phyloP scores from a whole-genome alignment of 2,888 invertebrate genomes.

The Ceriagrion tenellum region DNA sequence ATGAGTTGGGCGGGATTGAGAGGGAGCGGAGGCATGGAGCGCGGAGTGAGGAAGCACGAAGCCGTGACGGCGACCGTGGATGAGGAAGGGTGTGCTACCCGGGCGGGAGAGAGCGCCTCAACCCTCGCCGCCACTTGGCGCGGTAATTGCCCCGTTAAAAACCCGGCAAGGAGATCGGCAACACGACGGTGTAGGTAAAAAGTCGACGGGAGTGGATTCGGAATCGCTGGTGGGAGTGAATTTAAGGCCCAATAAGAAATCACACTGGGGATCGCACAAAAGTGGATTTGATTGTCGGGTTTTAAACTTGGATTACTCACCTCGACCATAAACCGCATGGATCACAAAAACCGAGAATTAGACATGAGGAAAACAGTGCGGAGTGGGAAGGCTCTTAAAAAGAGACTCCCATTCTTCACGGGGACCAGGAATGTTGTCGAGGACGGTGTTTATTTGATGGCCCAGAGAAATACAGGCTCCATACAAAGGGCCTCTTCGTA shows the following conservation, averaged over 20 bases:
- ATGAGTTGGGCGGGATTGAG: not conserved
- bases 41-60: not conserved
- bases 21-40: not conserved
- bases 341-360: constrained; percentile 2
- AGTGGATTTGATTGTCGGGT: constrained; percentile 29
- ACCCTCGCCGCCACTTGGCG: not conserved
- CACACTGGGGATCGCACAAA: not conserved
- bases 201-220: constrained; percentile 31
- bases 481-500: not conserved
- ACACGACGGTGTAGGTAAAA: constrained; percentile 43
- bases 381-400: not conserved
- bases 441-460: not conserved
- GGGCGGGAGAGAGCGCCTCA: not conserved
- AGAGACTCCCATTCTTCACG: not conserved
- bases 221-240: constrained; percentile 29
- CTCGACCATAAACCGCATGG: constrained; percentile 30
- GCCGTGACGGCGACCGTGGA: constrained; percentile 40
- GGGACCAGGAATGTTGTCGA: not conserved
- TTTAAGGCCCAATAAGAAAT: constrained; percentile 49
- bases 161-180: not conserved
- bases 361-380: not conserved
- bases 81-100: not conserved
- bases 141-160: constrained; percentile 58
- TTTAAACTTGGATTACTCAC: constrained; percentile 18
- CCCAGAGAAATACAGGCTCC: not conserved